Evolutionary conservation across 2,797 vertebrate species (phyloP), one percentile per base, ranked within the genome.

Genomic region (Amniataba percoides): DNA sequence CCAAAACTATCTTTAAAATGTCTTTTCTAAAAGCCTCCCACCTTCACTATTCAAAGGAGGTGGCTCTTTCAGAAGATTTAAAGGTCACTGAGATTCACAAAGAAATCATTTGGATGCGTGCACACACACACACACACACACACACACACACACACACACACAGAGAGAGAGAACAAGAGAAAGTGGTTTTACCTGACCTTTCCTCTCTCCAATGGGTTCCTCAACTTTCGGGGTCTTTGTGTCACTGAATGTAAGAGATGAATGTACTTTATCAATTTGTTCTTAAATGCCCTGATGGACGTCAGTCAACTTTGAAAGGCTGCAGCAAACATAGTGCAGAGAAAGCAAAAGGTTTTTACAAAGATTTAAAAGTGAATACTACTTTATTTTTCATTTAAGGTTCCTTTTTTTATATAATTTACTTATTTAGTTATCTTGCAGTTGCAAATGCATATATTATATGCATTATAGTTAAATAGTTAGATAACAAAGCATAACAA

Each of bases 81-180:
- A 93, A 94, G 90, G 93, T 93, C 92, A 89, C 40, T 53, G 55
- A 52, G 69, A 85, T 81, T 89, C 87, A 73, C 73, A 75, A 81
- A 69, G 53, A 85, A 85, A 80, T 63, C 16, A 78, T 86, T 82
- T 87, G 68, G 27, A 52, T 2, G 14, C 13, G 40, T 1, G 39
- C 12, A 25, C 49, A 43, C 13, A 51, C 59, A 67, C 8, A 36
- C 45, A 56, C 51, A 49, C 13, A 55, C 3, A 64, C 23, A 52
- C 25, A 43, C 21, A 51, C 53, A 53, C 25, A 49, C 14, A 43
- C 39, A 53, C 46, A 56, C 40, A 71, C 34, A 66, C 39, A 34
- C 23, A 57, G 34, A 57, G 23, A 40, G 83, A 84, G 3, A 57
- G 42, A 31, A 23, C 40, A 51, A 64, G n/a, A 45, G 40, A 78